Evolutionary conservation across 2,888 invertebrate genomes (phyloP).

Genomic region (Cybosia mesomella): DNA sequence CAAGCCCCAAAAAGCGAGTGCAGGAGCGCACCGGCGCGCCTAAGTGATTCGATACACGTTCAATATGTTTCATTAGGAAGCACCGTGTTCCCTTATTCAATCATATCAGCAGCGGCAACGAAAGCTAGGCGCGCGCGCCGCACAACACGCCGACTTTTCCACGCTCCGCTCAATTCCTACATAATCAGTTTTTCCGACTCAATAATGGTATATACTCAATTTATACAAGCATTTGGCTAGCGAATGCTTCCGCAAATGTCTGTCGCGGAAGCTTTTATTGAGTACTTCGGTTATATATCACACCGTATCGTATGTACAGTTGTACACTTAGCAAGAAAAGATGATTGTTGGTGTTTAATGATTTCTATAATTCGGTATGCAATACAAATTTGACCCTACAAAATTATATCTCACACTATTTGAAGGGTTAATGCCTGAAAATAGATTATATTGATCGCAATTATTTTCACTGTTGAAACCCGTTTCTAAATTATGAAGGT

Average conservation of each 20-base stretch:
- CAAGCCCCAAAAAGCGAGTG: constrained; percentile 78
- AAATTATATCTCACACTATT: not conserved
- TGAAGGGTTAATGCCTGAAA: not conserved
- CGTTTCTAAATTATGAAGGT: no score
- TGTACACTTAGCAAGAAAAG: constrained; percentile 9
- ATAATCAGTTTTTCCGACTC: constrained; percentile 81
- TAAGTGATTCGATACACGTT: constrained; percentile 87
- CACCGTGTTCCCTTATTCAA: constrained; percentile 83
- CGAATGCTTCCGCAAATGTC: constrained; percentile 55
- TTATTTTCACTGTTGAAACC: no score
- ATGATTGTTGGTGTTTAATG: not conserved
- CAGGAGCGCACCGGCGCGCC: constrained; percentile 78
- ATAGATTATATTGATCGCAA: not conserved
- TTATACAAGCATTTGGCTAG: constrained; percentile 58
- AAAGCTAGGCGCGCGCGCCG: constrained; percentile 64
- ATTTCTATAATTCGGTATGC: not conserved
- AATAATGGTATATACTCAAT: constrained; percentile 76
- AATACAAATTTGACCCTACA: no score
- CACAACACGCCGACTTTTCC: constrained; percentile 63
- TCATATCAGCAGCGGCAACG: constrained; percentile 73
- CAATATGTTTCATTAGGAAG: constrained; percentile 86
- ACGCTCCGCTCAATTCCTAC: constrained; percentile 72
- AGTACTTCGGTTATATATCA: constrained; percentile 33
- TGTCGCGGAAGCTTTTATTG: constrained; percentile 45
- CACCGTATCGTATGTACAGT: constrained; percentile 22